Evolutionary conservation across 2,113 vertebrate species (phyloP).

Genomic region (Hypocryptadius cinnamomeus): DNA sequence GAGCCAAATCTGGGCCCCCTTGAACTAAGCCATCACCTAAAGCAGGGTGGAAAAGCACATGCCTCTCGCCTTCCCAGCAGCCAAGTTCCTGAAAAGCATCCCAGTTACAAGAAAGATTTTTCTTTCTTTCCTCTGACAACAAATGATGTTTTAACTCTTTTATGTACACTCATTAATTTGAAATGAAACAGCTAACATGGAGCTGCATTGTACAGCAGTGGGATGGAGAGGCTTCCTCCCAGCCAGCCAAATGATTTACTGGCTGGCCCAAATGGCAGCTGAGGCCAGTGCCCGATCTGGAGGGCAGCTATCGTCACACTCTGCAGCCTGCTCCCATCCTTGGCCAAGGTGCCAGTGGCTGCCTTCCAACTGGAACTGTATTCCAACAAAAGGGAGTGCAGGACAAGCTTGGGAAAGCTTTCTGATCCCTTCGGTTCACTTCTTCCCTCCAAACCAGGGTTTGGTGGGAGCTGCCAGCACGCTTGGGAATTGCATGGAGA

Average conservation of each 20-base stretch:
- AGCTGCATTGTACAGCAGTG: not conserved
- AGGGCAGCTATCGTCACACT: not conserved
- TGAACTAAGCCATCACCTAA: slow-evolving; percentile 56
- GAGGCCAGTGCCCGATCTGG: not conserved
- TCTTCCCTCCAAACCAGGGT: not conserved
- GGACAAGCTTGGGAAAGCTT: not conserved
- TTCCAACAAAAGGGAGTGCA: not conserved
- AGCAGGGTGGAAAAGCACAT: slow-evolving; percentile 45
- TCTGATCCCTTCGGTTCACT: not conserved
- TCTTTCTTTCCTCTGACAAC: not conserved
- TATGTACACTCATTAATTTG: not conserved
- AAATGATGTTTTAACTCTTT: not conserved
- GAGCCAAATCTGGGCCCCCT: slow-evolving; percentile 61
- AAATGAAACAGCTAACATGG: not conserved
- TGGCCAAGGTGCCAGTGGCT: slow-evolving; percentile 22
- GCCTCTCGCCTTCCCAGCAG: not conserved
- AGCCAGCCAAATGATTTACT: not conserved
- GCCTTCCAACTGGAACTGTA: slow-evolving; percentile 15
- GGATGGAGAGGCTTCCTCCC: not conserved
- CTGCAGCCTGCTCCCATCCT: not conserved
- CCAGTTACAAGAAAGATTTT: not conserved
- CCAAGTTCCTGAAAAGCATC: slow-evolving; percentile 67
- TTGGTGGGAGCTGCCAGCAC: not conserved
- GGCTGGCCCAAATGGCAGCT: not conserved
- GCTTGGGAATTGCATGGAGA: not conserved